These are phyloP conservation scores for Philhelius pedissequus DNA, from an alignment of 2,888 invertebrate genomes.

Conservation along the genomic window DNA sequence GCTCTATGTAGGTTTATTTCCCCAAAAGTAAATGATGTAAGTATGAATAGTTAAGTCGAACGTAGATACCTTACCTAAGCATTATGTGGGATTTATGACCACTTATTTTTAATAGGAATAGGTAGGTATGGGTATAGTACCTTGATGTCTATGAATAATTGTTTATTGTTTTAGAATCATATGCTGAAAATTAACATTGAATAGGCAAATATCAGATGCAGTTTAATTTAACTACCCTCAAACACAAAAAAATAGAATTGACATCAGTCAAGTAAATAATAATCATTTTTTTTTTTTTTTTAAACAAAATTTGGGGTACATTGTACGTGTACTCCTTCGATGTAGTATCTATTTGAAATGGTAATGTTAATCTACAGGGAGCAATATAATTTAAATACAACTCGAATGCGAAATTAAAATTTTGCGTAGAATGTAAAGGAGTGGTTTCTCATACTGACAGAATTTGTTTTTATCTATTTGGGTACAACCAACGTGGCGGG, in stretches of 20 bases:
- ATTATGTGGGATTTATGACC: too few relatives aligned
- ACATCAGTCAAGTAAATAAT: neutral
- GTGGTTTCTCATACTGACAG: neutral
- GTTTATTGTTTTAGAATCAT: neutral
- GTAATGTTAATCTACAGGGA: constrained; percentile 25
- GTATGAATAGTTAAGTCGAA: too few relatives aligned
- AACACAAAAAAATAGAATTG: neutral
- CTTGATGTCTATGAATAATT: too few relatives aligned
- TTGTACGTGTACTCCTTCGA: neutral
- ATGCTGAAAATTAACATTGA: neutral
- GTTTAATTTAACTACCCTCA: neutral
- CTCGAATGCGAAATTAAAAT: constrained; percentile 55
- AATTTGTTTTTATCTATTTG: constrained; percentile 5
- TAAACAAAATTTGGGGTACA: constrained; percentile 4
- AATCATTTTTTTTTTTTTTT: neutral
- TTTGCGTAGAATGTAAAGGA: constrained; percentile 11
- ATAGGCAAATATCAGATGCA: neutral
- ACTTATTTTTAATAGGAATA: too few relatives aligned
- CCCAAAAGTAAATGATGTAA: too few relatives aligned
- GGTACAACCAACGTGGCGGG: neutral
- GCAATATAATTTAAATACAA: constrained; percentile 66
- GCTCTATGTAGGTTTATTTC: too few relatives aligned
- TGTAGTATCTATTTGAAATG: neutral
- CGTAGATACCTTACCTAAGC: too few relatives aligned
- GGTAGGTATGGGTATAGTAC: too few relatives aligned